phyloP scores from a whole-genome alignment of 2,113 vertebrate species.

The Chaetodon trifascialis region DNA sequence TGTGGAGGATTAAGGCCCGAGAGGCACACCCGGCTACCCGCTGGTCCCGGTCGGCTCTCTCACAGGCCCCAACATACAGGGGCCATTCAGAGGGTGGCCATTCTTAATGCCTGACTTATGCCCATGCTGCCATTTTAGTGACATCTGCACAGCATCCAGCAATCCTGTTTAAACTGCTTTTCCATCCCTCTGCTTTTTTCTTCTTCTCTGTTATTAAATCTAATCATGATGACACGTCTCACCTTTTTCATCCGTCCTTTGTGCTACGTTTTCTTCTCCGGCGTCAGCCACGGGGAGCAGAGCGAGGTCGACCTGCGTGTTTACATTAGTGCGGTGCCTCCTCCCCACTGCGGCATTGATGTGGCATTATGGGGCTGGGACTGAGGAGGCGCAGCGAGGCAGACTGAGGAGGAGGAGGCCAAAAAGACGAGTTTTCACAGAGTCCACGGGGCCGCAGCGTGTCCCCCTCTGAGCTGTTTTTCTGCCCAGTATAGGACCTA shows the following conservation, averaged over 20 bases:
- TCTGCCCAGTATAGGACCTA: slow-evolving; percentile 33
- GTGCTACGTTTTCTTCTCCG: slow-evolving; percentile 51
- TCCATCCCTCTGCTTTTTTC: slow-evolving; percentile 5
- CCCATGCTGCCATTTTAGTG: slow-evolving; percentile 78
- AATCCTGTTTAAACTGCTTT: slow-evolving; percentile 68
- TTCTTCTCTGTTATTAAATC: slow-evolving; percentile 72
- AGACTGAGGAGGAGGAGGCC: slow-evolving; percentile 14
- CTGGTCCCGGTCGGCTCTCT: slow-evolving; percentile 60
- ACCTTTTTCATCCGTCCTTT: slow-evolving; percentile 79
- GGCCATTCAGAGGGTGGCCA: slow-evolving; percentile 71
- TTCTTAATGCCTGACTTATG: slow-evolving; percentile 84
- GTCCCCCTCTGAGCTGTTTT: slow-evolving; percentile 59
- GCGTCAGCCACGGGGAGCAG: slow-evolving; percentile 77
- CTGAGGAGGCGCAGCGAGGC: slow-evolving; percentile 48
- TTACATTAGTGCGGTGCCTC: slow-evolving; percentile 85
- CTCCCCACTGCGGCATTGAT: slow-evolving; percentile 89
- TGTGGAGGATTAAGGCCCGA: slow-evolving; percentile 69
- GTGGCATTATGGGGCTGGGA: slow-evolving; percentile 82
- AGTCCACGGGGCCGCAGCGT: slow-evolving; percentile 54
- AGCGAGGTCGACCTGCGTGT: slow-evolving; percentile 80
- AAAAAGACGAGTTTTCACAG: slow-evolving; percentile 71
- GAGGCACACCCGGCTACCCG: slow-evolving; percentile 68
- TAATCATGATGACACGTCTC: slow-evolving; percentile 78
- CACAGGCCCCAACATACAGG: slow-evolving; percentile 62
- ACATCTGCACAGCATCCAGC: slow-evolving; percentile 83